Evolutionary conservation across 2,797 vertebrate species (phyloP), one percentile per base, ranked within the genome.

Genomic region (Pseudochaenichthys georgianus): DNA sequence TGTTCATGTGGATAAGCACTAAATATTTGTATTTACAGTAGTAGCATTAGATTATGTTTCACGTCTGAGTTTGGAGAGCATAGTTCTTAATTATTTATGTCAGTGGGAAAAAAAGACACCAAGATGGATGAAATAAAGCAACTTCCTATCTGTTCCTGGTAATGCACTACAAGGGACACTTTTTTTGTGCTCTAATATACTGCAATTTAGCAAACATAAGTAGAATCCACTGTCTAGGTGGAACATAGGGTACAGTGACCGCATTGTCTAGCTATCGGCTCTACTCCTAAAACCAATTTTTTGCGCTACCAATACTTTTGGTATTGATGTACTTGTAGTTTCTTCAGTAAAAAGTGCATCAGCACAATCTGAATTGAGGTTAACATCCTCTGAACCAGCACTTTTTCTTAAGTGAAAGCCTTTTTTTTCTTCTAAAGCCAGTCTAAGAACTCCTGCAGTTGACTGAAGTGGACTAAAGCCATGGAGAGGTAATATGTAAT

Each of bases 401-500:
- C 31, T 77, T 87, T 84, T 78, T 88, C 82, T 72, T 64, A 61
- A 47, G n/a, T 69, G 50, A 41, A 88, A 83, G 77, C 64, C 23
- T 62, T 38, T 48, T 78, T 38, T 38, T 38, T 38, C 61, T 75
- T 73, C 64, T 52, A 21, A 58, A 68, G 52, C 70, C 62, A 64
- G 81, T 54, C 46, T 55, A 82, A 77, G 72, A 38, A 52, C 69
- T 67, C 45, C 46, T 59, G 64, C 59, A 54, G 77, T 75, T 62
- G 79, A 81, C 78, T 78, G 59, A 79, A 87, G 70, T 72, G 51
- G 78, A 82, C 79, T 82, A 63, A 66, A 81, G 79, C 81, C 70
- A 34, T 52, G n/a, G 70, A 51, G 71, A 81, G 73, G 77, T 86
- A 88, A 88, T 83, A 73, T 87, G 88, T 86, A 68, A 92, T 90